Evolutionary conservation across 2,888 invertebrate genomes (phyloP).

Genomic region (Pheosia tremula): DNA sequence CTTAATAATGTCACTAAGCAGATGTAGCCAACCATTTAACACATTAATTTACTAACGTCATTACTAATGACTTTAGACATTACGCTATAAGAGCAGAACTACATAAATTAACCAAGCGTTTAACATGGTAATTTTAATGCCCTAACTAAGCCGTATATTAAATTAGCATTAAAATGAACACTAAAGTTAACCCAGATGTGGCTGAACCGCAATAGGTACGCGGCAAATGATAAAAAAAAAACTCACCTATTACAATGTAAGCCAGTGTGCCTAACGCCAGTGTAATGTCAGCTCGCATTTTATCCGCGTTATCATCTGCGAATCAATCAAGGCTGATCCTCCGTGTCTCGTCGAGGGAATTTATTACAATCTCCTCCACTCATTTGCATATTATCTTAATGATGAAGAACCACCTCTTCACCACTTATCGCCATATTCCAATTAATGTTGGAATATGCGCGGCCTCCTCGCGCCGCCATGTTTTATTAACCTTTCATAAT

Average conservation of each 20-base stretch:
- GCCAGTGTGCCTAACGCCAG: neutral
- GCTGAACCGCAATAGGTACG: too few relatives aligned
- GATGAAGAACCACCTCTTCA: conserved; percentile 67
- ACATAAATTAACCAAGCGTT: too few relatives aligned
- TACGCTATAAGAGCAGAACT: too few relatives aligned
- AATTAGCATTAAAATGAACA: too few relatives aligned
- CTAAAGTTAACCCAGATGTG: too few relatives aligned
- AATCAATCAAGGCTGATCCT: conserved; percentile 65
- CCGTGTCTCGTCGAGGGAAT: conserved; percentile 53
- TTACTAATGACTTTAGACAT: too few relatives aligned
- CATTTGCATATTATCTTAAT: conserved; percentile 78
- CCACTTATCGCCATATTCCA: conserved; percentile 74
- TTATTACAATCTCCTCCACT: conserved; percentile 57
- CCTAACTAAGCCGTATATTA: too few relatives aligned
- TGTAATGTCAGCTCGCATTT: conserved; percentile 40
- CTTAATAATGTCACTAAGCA: too few relatives aligned
- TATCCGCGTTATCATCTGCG: conserved; percentile 56
- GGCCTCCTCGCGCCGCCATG: conserved; percentile 55
- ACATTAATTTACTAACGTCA: too few relatives aligned
- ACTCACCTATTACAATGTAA: neutral
- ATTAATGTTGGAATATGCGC: conserved; percentile 74
- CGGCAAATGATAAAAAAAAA: too few relatives aligned
- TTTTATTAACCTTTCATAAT: conserved; percentile 76
- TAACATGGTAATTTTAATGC: too few relatives aligned
- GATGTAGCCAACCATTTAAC: too few relatives aligned